Percentiles rank a stretch among this genome's conserved stretches.
phyloP scores from a whole-genome alignment of 2,888 invertebrate species.

The Lobophora halterata region DNA sequence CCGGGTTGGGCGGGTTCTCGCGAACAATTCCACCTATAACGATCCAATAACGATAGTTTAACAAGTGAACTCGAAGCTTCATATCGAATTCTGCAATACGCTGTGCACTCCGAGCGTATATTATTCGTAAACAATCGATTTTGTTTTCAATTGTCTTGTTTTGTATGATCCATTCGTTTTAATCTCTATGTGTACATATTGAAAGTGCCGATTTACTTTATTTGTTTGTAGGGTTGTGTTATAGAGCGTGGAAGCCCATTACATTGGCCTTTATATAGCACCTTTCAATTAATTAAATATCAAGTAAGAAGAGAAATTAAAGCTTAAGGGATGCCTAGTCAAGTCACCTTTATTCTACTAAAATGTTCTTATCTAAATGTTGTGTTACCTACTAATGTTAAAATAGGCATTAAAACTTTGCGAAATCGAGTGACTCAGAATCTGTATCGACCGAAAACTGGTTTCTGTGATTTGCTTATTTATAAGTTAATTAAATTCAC shows the following conservation, averaged over 20 bases:
- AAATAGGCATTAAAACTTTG: constrained; percentile 26
- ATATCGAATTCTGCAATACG: constrained; percentile 58
- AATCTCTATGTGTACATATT: too few relatives aligned
- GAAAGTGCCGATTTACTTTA: too few relatives aligned
- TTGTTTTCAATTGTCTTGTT: constrained; percentile 31
- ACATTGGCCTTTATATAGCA: too few relatives aligned
- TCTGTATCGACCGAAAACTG: constrained; percentile 41
- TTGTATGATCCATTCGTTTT: constrained; percentile 20
- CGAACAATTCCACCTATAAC: constrained; percentile 68
- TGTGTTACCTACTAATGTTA: background rate
- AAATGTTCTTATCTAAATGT: background rate
- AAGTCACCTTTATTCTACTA: constrained; percentile 1
- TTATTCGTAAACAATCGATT: constrained; percentile 46
- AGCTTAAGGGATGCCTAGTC: background rate
- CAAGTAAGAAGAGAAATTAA: too few relatives aligned
- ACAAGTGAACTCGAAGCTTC: constrained; percentile 71
- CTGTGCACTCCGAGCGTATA: constrained; percentile 52
- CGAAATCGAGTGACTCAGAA: constrained; percentile 44
- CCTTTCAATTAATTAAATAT: too few relatives aligned
- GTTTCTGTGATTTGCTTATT: constrained; percentile 47
- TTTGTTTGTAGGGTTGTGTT: too few relatives aligned
- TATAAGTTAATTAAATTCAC: constrained; percentile 23
- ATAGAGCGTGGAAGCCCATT: too few relatives aligned
- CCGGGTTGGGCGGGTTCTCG: constrained; percentile 42
- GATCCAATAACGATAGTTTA: constrained; percentile 73